Base-by-base conservation (phyloP, 2,797 vertebrate genomes). In the Gallinago stenura region DNA sequence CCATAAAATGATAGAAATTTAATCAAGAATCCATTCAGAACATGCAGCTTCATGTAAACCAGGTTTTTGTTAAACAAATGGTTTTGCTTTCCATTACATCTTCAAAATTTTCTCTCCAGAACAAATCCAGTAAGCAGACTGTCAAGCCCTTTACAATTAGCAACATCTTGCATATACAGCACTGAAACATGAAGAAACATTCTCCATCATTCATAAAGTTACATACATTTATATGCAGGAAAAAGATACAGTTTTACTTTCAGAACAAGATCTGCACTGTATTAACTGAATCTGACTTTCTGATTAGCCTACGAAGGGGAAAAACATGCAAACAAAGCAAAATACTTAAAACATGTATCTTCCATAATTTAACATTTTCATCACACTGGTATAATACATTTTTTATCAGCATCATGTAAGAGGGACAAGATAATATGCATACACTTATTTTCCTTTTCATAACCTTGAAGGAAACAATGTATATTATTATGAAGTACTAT, bases 121-220 rank as follows among this genome's bases (percentile, higher is more conserved):
- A 87, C 65, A 75, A 45, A 93, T 65, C 33, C 82, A 91, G 79
- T 33, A 8, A 95, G 87, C 93, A 96, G 95, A 92, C 87, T 72
- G 80, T 94, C 93, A 97, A 97, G 87, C 66, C 91, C 96, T 97
- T 96, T 12, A 37, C 83, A 93, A 89, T 96, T 83, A 95, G 41
- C 77, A 96, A 89, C 61, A 96, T 83, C 46, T 82, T 87, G 46
- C 83, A 97, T 78, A 71, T 58, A 96, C 69, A 51, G n/a, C 41
- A 89, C 8, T 70, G 80, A 97, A 64, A 91, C 51, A 87, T 7
- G 20, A 95, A 92, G 72, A 83, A 93, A 92, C 9, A 45, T 60
- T 58, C 75, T 83, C 25, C 57, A 61, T 96, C 78, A 87, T 83
- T 88, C 26, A 72, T 64, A 51, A 75, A 95, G 45, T 72, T 51